These are phyloP conservation scores for Neolamprologus cancellatus DNA, from an alignment of 2,113 vertebrate genomes.

Conservation along the genomic window DNA sequence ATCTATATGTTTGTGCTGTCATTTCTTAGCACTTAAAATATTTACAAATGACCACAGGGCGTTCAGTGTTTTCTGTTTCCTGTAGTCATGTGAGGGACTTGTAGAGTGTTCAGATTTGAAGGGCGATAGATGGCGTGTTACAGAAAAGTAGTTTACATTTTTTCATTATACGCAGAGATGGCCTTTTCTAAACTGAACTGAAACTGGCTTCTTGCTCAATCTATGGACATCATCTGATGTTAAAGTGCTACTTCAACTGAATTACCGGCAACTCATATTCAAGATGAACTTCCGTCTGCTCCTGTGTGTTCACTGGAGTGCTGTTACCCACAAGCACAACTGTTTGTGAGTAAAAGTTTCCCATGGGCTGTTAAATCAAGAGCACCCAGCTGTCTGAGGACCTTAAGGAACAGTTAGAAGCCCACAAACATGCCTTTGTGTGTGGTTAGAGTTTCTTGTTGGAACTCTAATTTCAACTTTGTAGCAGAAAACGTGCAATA, in stretches of 20 bases:
- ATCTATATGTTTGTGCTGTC: neutral
- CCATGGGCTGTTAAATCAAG: constrained; percentile 3
- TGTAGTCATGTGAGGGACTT: neutral
- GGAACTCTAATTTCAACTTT: neutral
- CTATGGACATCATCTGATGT: constrained; percentile 2
- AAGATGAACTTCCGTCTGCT: constrained; percentile 18
- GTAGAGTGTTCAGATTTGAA: neutral
- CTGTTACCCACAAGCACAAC: constrained; percentile 3
- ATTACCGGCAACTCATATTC: neutral
- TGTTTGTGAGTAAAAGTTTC: constrained; percentile 7
- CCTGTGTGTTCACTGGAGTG: constrained; percentile 1
- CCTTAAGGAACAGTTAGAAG: neutral
- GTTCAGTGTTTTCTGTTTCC: neutral
- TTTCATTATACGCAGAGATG: neutral
- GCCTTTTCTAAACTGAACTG: neutral
- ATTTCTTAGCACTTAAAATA: neutral
- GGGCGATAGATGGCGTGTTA: neutral
- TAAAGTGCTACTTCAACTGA: constrained; percentile 20
- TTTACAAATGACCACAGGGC: neutral
- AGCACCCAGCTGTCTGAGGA: constrained; percentile 26
- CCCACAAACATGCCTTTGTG: neutral
- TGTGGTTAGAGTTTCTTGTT: neutral
- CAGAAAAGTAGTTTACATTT: neutral
- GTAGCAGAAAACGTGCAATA: neutral
- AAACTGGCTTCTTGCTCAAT: neutral